These are phyloP conservation scores for Leistus spinibarbis DNA, from an alignment of 2,888 invertebrate genomes.

Conservation along the genomic window DNA sequence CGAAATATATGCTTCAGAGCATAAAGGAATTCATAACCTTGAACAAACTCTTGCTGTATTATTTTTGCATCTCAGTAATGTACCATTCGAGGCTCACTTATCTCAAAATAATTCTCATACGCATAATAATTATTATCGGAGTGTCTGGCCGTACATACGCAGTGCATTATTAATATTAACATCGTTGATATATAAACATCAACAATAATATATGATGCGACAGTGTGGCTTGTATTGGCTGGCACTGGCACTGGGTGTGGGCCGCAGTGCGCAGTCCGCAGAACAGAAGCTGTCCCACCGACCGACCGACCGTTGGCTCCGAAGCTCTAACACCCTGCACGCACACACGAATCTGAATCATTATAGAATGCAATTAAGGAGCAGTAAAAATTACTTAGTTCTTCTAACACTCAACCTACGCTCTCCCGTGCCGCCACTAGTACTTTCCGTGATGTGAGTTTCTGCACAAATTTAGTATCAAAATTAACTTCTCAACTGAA, in stretches of 20 bases:
- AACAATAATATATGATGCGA: conserved; percentile 35
- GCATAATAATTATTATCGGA: background rate
- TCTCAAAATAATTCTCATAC: background rate
- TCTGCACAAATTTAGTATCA: no score
- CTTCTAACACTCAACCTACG: no score
- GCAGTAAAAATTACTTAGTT: no score
- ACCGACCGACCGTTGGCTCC: background rate
- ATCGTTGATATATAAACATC: conserved; percentile 37
- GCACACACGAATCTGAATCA: conserved; percentile 12
- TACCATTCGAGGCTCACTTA: background rate
- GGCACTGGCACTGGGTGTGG: background rate
- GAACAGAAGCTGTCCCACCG: conserved; percentile 7
- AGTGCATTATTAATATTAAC: conserved; percentile 28
- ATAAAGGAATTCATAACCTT: no score
- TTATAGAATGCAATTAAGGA: conserved; percentile 20
- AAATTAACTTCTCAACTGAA: no score
- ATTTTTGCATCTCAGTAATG: no score
- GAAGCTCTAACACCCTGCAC: background rate
- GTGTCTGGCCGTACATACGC: background rate
- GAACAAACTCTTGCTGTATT: no score
- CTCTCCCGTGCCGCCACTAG: no score
- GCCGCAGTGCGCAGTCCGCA: background rate
- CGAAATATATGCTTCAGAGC: no score
- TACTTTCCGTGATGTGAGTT: no score
- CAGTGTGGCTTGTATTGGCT: background rate